Percentiles rank a stretch among this genome's conserved stretches.
Evolutionary conservation across 2,113 vertebrate species (phyloP).

Genomic region (Porphyrio hochstetteri): DNA sequence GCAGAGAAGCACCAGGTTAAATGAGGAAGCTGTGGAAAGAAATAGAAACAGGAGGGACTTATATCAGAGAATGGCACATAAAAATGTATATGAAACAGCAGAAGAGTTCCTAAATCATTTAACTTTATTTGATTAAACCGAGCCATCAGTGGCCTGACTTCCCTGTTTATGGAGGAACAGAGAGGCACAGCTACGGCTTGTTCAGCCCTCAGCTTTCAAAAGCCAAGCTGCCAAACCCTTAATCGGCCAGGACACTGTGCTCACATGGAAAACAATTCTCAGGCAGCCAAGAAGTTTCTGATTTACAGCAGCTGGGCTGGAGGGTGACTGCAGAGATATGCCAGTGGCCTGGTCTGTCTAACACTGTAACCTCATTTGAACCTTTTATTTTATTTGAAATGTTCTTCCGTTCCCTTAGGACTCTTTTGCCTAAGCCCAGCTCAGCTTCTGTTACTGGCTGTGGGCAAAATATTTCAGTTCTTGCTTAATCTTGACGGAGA

Average conservation of each 20-base stretch:
- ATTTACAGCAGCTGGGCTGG: slow-evolving; percentile 55
- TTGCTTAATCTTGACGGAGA: not conserved
- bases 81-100: not conserved
- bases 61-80: not conserved
- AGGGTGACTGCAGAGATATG: not conserved
- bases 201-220: not conserved
- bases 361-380: slow-evolving; percentile 44
- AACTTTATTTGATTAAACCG: not conserved
- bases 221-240: not conserved
- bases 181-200: not conserved
- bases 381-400: slow-evolving; percentile 53
- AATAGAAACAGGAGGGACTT: not conserved
- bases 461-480: not conserved
- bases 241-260: slow-evolving; percentile 26
- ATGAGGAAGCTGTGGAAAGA: slow-evolving; percentile 77
- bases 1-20: slow-evolving; percentile 80
- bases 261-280: slow-evolving; percentile 55
- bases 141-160: not conserved
- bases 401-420: not conserved
- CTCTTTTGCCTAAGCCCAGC: not conserved
- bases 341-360: not conserved
- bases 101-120: not conserved
- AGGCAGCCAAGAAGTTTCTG: not conserved
- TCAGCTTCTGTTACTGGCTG: slow-evolving; percentile 52
- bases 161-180: not conserved